Evolutionary conservation across 2,888 invertebrate genomes (phyloP), one percentile per base, ranked within the genome.

Genomic region (Eilema griseolum): DNA sequence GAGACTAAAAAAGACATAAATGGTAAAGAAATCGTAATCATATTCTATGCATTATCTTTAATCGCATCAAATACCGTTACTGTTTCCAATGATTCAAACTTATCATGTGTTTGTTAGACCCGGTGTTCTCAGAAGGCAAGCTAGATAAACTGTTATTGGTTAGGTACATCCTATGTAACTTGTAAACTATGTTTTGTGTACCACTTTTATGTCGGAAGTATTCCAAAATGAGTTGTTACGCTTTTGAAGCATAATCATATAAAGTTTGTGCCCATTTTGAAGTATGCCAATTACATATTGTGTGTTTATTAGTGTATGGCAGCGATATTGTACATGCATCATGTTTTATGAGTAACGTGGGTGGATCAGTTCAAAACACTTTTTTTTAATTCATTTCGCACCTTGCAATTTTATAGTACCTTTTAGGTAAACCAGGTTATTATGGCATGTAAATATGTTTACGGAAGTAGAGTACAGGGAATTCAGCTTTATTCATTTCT

Each of bases 391-490:
- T 69, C 72, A 66, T 11, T 59, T 69, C 66, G 37, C 72, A 72
- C 66, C 66, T 66, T 61, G 63, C 14, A 24, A 61, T 61, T 63
- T 66, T 37, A 56, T 60, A 52, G 60, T 66, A 31, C 16, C 66
- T 66, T 23, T 69, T 69, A 23, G 60, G 62, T 66, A 56, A 69
- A 69, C 26, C 64, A 63, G 69, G 69, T 72, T 61, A 69, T 60
- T 66, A 65, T 69, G 66, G 66, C 69, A 61, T 52, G 52, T 31
- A 62, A 66, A 72, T n/a, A 23, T 69, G 69, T 66, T 72, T 72
- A 59, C 69, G 69, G 72, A 72, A 72, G 61, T 56, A 41, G 5
- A 57, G 8, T 65, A 14, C 41, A 52, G 52, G 20, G 52, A 28
- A 14, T 52, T 28, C 31, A n/a, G 52, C 24, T 63, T 41, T 10